Percentiles rank a stretch among this genome's conserved stretches.
Conservation (phyloP, 2,113 vertebrate species). For the Trematocara stigmaticum region DNA sequence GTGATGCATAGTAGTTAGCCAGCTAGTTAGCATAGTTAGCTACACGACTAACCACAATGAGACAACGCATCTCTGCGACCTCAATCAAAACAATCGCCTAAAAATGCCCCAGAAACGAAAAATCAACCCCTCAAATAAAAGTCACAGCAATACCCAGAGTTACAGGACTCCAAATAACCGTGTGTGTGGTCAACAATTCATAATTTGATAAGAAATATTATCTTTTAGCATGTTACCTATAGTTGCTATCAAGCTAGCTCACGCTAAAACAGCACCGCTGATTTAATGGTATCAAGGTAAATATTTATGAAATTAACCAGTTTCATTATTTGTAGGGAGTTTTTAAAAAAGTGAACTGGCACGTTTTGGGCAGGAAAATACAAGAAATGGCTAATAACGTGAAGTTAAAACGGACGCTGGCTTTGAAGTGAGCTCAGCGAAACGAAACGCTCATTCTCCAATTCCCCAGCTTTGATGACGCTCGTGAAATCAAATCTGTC, state of each 20-base stretch:
- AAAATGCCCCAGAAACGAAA: background rate
- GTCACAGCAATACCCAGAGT: accelerated
- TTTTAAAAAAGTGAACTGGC: background rate
- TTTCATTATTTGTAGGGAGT: background rate
- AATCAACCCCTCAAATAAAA: background rate
- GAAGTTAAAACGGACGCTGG: background rate
- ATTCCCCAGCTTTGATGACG: slow-evolving; percentile 58
- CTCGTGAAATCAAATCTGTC: slow-evolving; percentile 65
- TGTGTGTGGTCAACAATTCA: accelerated
- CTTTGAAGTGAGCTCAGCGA: background rate
- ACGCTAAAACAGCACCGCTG: slow-evolving; percentile 12
- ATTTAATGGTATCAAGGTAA: background rate
- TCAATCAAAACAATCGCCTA: slow-evolving; percentile 29
- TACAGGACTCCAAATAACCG: background rate
- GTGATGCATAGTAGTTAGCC: slow-evolving; percentile 68
- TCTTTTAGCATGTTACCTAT: slow-evolving; percentile 14
- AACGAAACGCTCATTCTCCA: slow-evolving; percentile 16
- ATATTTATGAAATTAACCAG: background rate
- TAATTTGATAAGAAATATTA: background rate
- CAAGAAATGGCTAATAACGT: accelerated
- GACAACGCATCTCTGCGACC: slow-evolving; percentile 17
- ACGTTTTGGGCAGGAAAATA: background rate
- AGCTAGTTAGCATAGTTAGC: slow-evolving; percentile 56
- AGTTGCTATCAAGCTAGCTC: slow-evolving; percentile 39
- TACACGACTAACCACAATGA: slow-evolving; percentile 40